Evolutionary conservation across 1,140 invertebrate genomes (phyloP), one percentile per base, ranked within the genome.

Genomic region (Macrosteles quadrilineatus): DNA sequence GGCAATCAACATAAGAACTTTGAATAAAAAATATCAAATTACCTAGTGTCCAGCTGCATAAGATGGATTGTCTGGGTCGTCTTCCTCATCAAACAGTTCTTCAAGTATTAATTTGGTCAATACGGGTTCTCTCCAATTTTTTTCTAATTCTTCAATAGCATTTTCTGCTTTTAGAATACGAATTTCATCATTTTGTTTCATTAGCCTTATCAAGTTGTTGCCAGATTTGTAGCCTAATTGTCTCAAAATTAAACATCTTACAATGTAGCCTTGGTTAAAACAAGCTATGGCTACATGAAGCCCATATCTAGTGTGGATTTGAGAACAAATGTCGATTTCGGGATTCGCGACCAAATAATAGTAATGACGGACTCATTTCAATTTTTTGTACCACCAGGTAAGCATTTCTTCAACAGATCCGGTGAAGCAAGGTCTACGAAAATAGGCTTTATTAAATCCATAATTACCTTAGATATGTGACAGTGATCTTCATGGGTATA

Each of bases 221-320:
- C 47, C 47, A 11, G 21, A 6, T 11, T 11, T 53, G 11, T 14
- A 14, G 11, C 47, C 47, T 14, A 53, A 19, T 14, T 53, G 11
- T 32, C 45, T 31, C 31, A 64, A 32, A 45, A 64, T 55, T 17
- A 64, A 19, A 12, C 29, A 64, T 12, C 23, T 32, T 17, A 30
- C 12, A 27, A 64, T 62, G 30, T 43, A 19, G 12, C 68, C 57
- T 64, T 70, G 32, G 30, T 62, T 64, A 25, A 64, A 70, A 47
- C 19, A 32, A 32, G 68, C 25, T 25, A 71, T 47, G n/a, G 71
- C 71, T n/a, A 70, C 71, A 69, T 70, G 65, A 9, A 45, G 21
- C 71, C 62, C n/a, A 66, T 12, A 66, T 55, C 66, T 27, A 70
- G 32, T 12, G 45, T 66, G 12, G 47, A 3, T 25, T 50, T 1